phyloP scores from a whole-genome alignment of 2,888 invertebrate genomes.

The Phorcus lineatus region DNA sequence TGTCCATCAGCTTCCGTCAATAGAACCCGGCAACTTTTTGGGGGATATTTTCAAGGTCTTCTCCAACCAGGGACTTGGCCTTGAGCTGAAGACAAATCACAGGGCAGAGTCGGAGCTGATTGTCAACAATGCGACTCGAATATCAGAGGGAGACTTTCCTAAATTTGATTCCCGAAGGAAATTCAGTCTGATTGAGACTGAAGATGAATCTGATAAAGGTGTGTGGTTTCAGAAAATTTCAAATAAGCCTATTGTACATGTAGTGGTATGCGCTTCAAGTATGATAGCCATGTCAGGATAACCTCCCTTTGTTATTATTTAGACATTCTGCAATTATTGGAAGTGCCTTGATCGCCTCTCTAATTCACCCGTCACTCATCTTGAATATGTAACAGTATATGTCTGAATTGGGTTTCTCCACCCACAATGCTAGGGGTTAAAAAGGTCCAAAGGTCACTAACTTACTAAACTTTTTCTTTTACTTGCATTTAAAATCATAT shows the following conservation, averaged over 20 bases:
- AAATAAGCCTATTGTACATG: not conserved
- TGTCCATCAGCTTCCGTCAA: constrained; percentile 69
- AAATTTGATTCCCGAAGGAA: constrained; percentile 42
- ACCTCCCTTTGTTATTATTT: too few species aligned
- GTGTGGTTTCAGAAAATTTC: constrained; percentile 18
- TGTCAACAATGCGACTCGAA: constrained; percentile 65
- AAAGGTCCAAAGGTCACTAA: too few species aligned
- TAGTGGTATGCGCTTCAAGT: too few species aligned
- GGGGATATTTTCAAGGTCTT: constrained; percentile 41
- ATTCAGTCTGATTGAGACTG: not conserved
- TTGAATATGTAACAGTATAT: too few species aligned
- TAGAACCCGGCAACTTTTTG: constrained; percentile 70
- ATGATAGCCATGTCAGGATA: too few species aligned
- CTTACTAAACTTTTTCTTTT: too few species aligned
- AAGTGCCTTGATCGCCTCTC: too few species aligned
- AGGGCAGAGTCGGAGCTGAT: constrained; percentile 68
- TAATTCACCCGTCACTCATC: too few species aligned
- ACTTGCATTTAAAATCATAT: too few species aligned
- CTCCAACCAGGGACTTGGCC: constrained; percentile 43
- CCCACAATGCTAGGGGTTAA: too few species aligned
- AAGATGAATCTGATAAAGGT: constrained; percentile 13
- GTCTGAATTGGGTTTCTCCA: too few species aligned
- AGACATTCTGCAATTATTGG: too few species aligned
- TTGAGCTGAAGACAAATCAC: constrained; percentile 66
- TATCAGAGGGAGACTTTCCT: constrained; percentile 56